A percentile compares a stretch with the other conserved stretches of the same genome.
Conservation (phyloP, 2,888 invertebrate genomes). For the Andrena minutula region DNA sequence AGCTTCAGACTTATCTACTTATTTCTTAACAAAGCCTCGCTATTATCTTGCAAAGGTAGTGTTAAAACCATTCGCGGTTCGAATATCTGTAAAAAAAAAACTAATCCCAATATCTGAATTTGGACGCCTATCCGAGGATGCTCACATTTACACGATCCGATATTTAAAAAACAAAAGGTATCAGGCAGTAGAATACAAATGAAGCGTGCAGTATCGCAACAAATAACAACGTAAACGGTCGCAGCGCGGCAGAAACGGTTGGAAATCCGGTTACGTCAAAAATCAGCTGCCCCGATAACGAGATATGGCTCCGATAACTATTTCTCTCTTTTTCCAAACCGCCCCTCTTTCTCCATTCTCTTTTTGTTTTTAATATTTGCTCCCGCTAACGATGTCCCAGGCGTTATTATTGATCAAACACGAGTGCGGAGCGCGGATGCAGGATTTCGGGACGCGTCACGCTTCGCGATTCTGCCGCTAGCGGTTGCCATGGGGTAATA, state of each 20-base stretch:
- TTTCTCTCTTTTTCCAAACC: not conserved
- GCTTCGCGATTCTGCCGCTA: not conserved
- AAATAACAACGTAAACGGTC: slow-evolving; percentile 9
- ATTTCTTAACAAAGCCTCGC: no score
- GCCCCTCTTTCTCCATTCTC: not conserved
- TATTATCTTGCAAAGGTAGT: no score
- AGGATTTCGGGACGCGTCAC: not conserved
- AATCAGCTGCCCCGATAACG: slow-evolving; percentile 47
- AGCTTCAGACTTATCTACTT: no score
- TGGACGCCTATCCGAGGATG: not conserved
- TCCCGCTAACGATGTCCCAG: slow-evolving; percentile 25
- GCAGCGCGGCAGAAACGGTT: not conserved
- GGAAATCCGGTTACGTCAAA: slow-evolving; percentile 39
- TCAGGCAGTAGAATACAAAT: not conserved
- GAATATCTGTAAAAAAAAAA: not conserved
- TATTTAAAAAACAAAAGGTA: not conserved
- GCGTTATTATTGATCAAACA: slow-evolving; percentile 24
- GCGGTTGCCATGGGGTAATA: slow-evolving; percentile 7
- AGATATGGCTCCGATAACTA: slow-evolving; percentile 11
- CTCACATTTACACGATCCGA: not conserved
- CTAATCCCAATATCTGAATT: not conserved
- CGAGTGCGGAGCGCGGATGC: no score
- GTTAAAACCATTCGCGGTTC: no score
- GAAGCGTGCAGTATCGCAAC: not conserved
- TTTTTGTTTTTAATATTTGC: slow-evolving; percentile 29